Percentiles rank a stretch among this genome's conserved stretches.
Conservation (phyloP, 2,888 invertebrate genomes). For the Eilema caniola region DNA sequence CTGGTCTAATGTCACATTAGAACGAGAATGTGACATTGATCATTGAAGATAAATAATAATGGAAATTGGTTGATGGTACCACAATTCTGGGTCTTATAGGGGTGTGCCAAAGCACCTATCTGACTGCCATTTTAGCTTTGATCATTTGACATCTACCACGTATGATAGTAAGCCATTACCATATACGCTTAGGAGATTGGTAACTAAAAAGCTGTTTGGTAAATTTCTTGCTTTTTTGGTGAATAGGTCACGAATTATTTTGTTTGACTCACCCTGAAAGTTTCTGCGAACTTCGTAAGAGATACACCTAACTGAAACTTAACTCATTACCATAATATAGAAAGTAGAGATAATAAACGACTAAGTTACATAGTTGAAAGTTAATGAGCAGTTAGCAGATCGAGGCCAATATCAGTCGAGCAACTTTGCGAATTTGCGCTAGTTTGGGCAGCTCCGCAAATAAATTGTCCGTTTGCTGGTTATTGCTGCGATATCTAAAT, state of each 20-base stretch:
- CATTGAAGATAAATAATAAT: background rate
- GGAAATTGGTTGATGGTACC: background rate
- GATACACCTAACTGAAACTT: background rate
- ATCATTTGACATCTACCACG: background rate
- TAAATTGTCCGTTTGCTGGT: background rate
- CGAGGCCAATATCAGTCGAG: background rate
- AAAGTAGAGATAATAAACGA: slow-evolving; percentile 3
- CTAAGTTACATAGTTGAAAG: slow-evolving; percentile 6
- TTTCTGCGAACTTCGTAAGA: background rate
- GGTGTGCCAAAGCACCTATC: too few relatives aligned
- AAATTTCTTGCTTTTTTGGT: too few relatives aligned
- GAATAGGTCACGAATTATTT: too few relatives aligned
- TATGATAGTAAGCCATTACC: too few relatives aligned
- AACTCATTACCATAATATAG: slow-evolving; percentile 7
- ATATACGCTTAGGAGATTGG: background rate
- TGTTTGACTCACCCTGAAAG: too few relatives aligned
- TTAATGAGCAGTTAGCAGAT: slow-evolving; percentile 18
- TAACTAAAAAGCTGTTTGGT: background rate
- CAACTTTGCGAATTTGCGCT: slow-evolving; percentile 9
- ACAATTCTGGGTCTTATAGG: too few relatives aligned
- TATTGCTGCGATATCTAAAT: background rate
- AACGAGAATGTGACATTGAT: background rate
- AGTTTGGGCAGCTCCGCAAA: background rate
- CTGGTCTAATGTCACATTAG: background rate
- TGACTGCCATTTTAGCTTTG: too few relatives aligned